Evolutionary conservation across 2,888 invertebrate species (phyloP).

Genomic region (Trachelus troglodyta): DNA sequence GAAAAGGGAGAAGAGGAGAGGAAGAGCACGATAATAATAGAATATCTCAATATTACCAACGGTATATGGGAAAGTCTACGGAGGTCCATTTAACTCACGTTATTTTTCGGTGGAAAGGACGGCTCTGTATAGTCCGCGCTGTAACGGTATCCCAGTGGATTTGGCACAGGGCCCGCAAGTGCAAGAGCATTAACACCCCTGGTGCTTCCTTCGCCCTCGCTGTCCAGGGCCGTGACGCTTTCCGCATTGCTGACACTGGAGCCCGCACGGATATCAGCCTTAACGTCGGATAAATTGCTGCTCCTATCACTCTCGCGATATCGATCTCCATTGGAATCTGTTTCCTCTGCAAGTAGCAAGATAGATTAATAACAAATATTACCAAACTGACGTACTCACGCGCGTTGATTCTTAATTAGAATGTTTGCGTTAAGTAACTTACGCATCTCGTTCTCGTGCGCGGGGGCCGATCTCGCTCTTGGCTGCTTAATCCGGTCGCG

Average conservation of each 20-base stretch:
- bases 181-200: slow-evolving; percentile 70
- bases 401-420: not conserved
- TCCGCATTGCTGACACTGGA: slow-evolving; percentile 83
- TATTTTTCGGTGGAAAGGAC: slow-evolving; percentile 79
- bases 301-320: slow-evolving; percentile 85
- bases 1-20: slow-evolving; percentile 25
- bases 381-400: not conserved
- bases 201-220: slow-evolving; percentile 69
- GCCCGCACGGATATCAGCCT: slow-evolving; percentile 87
- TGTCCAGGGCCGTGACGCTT: slow-evolving; percentile 69
- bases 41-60: not conserved
- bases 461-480: slow-evolving; percentile 55
- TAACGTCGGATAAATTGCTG: slow-evolving; percentile 92
- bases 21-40: not conserved
- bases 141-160: slow-evolving; percentile 78
- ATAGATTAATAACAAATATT: not conserved
- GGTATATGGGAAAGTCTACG: not conserved
- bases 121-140: slow-evolving; percentile 84
- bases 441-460: slow-evolving; percentile 64
- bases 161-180: slow-evolving; percentile 81
- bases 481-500: slow-evolving; percentile 67
- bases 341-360: slow-evolving; percentile 58
- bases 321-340: slow-evolving; percentile 64
- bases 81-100: slow-evolving; percentile 67
- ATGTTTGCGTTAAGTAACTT: slow-evolving; percentile 43